Evolutionary conservation across 1,140 invertebrate genomes (phyloP).

Genomic region (Drosophila tani): DNA sequence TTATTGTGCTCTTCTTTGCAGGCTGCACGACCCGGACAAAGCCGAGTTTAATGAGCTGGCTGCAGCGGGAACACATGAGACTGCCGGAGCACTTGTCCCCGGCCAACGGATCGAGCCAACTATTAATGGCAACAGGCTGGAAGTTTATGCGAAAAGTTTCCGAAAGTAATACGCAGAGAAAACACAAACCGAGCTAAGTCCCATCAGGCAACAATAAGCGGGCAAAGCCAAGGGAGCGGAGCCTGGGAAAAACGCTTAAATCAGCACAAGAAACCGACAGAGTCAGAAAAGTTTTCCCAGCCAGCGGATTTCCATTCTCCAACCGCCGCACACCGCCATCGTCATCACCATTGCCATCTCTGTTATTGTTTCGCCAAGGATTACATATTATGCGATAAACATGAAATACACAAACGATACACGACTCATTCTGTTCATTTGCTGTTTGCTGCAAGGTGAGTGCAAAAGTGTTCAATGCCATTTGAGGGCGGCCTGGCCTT

Average conservation of each 20-base stretch:
- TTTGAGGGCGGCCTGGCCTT: neutral
- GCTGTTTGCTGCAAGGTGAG: conserved; percentile 82
- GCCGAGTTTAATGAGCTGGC: conserved; percentile 68
- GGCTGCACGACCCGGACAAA: conserved; percentile 48
- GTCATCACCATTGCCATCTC: conserved; percentile 49
- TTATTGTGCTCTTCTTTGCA: conserved; percentile 59
- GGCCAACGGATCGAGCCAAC: conserved; percentile 56
- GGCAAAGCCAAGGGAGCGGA: conserved; percentile 37
- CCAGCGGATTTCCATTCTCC: conserved; percentile 38
- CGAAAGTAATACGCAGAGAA: conserved; percentile 72
- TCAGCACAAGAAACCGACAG: conserved; percentile 49
- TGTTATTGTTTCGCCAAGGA: conserved; percentile 59
- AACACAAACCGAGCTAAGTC: conserved; percentile 57
- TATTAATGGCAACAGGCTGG: conserved; percentile 75
- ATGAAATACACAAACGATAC: conserved; percentile 80
- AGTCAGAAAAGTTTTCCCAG: conserved; percentile 43
- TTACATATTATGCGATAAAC: conserved; percentile 81
- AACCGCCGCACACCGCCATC: conserved; percentile 11
- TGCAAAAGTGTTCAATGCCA: conserved; percentile 44
- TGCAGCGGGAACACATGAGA: conserved; percentile 68
- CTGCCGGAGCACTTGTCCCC: conserved; percentile 32
- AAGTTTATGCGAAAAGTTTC: conserved; percentile 78
- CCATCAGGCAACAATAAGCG: conserved; percentile 64
- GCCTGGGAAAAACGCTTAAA: conserved; percentile 68
- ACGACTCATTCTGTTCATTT: conserved; percentile 78